A percentile compares a stretch with the other conserved stretches of the same genome.
phyloP scores from a whole-genome alignment of 2,113 vertebrate genomes.

The Trematomus loennbergii region DNA sequence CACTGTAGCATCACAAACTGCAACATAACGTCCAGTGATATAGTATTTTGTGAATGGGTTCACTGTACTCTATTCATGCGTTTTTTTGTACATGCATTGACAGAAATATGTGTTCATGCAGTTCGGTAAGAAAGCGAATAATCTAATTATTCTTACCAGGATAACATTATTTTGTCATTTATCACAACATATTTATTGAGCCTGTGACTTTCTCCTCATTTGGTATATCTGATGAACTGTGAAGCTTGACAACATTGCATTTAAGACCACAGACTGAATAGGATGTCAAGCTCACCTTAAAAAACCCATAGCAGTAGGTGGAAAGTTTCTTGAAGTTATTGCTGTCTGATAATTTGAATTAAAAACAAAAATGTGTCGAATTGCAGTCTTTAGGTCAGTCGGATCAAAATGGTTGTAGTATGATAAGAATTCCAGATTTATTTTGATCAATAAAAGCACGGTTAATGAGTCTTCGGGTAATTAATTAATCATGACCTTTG shows the following conservation, averaged over 20 bases:
- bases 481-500: conserved; percentile 24
- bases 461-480: conserved; percentile 40
- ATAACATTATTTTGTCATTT: not conserved
- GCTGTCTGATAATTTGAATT: conserved; percentile 13
- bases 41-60: not conserved
- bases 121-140: not conserved
- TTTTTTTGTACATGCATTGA: not conserved
- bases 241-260: too few species aligned
- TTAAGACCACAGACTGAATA: too few species aligned
- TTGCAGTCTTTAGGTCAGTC: conserved; percentile 29
- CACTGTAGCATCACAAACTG: not conserved
- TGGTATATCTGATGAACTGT: not conserved
- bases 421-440: conserved; percentile 42
- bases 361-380: not conserved
- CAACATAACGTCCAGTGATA: too few species aligned
- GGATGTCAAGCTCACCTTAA: not conserved
- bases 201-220: not conserved
- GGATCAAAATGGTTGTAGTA: conserved; percentile 14
- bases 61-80: not conserved
- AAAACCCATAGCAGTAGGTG: not conserved
- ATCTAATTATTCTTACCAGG: not conserved
- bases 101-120: not conserved
- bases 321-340: not conserved
- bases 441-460: conserved; percentile 41
- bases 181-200: not conserved